These are phyloP conservation scores for Leptonema lineaticorne DNA, from an alignment of 1,140 invertebrate genomes.

Conservation along the genomic window DNA sequence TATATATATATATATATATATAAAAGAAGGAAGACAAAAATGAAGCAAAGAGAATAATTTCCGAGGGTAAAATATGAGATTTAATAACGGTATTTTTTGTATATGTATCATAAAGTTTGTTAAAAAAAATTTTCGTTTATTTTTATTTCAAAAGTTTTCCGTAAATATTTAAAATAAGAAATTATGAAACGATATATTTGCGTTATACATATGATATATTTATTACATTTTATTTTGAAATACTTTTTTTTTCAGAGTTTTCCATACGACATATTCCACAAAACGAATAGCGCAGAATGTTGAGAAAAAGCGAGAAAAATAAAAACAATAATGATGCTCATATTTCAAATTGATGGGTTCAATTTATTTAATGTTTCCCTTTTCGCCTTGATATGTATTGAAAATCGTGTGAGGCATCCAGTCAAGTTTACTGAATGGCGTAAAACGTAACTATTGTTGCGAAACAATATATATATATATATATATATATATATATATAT, in stretches of 20 bases:
- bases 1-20: background rate
- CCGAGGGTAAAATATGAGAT: too few species aligned
- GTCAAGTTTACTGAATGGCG: background rate
- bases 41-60: too few species aligned
- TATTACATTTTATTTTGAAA: too few species aligned
- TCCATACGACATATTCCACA: background rate
- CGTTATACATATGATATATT: too few species aligned
- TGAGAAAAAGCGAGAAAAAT: background rate
- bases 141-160: too few species aligned
- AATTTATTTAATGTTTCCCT: conserved; percentile 28
- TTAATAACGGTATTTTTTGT: too few species aligned
- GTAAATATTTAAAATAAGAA: too few species aligned
- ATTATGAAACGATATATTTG: too few species aligned
- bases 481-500: too few species aligned
- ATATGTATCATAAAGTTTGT: too few species aligned
- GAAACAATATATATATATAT: background rate
- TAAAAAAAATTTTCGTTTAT: too few species aligned
- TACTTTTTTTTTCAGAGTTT: background rate
- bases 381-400: conserved; percentile 5
- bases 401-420: conserved; percentile 16
- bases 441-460: conserved; percentile 2
- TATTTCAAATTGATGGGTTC: conserved; percentile 30
- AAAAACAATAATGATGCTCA: conserved; percentile 23
- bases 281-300: background rate
- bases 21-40: too few species aligned